Evolutionary conservation across 2,797 vertebrate species (phyloP).

Genomic region (Lepilemur ruficaudatus): DNA sequence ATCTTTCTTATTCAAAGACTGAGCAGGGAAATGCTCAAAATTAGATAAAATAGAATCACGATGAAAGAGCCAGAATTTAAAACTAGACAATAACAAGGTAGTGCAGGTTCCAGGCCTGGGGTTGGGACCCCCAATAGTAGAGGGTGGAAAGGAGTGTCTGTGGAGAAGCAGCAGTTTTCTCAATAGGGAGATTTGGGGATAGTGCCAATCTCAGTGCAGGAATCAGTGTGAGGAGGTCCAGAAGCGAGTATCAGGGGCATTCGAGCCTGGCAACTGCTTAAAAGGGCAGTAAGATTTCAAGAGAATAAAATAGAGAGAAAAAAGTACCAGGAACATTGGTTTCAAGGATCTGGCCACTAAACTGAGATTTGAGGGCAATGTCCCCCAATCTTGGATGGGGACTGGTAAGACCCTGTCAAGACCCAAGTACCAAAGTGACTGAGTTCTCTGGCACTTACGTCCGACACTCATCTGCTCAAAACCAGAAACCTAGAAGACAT

Average conservation of each 20-base stretch:
- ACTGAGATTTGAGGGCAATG: background rate
- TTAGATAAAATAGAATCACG: background rate
- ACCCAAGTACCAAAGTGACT: background rate
- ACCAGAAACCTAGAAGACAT: background rate
- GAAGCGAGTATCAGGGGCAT: background rate
- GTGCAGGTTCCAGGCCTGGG: fast-evolving
- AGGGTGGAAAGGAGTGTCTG: background rate
- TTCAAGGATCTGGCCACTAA: background rate
- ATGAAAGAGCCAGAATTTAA: background rate
- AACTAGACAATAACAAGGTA: background rate
- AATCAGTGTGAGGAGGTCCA: background rate
- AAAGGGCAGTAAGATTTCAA: background rate
- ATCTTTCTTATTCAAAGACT: background rate
- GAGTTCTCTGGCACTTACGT: background rate
- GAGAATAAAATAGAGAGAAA: background rate
- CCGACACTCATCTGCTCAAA: background rate
- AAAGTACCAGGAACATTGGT: background rate
- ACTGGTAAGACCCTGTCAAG: background rate
- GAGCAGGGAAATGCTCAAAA: background rate
- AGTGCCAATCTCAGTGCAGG: background rate
- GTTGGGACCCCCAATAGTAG: fast-evolving
- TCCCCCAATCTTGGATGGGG: background rate
- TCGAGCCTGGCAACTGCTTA: background rate
- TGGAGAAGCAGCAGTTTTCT: background rate
- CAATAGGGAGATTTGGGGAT: background rate